phyloP scores from a whole-genome alignment of 2,797 vertebrate genomes.

The Sebastolobus alascanus region DNA sequence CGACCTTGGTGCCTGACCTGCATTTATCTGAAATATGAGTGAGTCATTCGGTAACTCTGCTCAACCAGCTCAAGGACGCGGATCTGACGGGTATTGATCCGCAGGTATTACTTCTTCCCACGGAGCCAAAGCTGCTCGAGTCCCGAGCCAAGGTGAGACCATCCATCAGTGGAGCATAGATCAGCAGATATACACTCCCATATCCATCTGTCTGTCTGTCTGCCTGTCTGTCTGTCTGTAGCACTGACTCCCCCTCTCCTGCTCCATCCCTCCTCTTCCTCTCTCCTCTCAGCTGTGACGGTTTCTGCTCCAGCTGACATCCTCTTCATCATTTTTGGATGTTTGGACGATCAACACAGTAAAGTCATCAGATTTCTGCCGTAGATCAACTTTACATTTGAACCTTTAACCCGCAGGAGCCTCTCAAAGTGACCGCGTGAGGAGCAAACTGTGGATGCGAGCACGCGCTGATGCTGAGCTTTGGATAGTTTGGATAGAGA shows the following conservation, averaged over 20 bases:
- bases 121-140: slow-evolving; percentile 19
- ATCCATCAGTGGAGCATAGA: slow-evolving; percentile 41
- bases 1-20: not conserved
- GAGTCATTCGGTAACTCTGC: slow-evolving; percentile 41
- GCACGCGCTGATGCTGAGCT: slow-evolving; percentile 14
- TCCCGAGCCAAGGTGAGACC: slow-evolving; percentile 53
- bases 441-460: not conserved
- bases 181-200: slow-evolving; percentile 26
- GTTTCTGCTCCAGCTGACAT: slow-evolving; percentile 15
- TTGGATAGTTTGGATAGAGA: not conserved
- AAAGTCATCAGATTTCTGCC: not conserved
- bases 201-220: not conserved
- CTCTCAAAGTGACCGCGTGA: not conserved
- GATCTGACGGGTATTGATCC: slow-evolving; percentile 61
- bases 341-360: slow-evolving; percentile 6
- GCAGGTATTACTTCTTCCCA: slow-evolving; percentile 36
- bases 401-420: not conserved
- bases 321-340: not conserved
- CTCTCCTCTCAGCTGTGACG: not conserved
- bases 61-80: slow-evolving; percentile 45
- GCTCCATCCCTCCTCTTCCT: not conserved
- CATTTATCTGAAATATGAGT: slow-evolving; percentile 36
- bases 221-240: slow-evolving; percentile 8
- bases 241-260: not conserved
- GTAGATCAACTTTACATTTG: not conserved